Conservation (phyloP, 2,888 invertebrate species). For the Desoria tigrina region DNA sequence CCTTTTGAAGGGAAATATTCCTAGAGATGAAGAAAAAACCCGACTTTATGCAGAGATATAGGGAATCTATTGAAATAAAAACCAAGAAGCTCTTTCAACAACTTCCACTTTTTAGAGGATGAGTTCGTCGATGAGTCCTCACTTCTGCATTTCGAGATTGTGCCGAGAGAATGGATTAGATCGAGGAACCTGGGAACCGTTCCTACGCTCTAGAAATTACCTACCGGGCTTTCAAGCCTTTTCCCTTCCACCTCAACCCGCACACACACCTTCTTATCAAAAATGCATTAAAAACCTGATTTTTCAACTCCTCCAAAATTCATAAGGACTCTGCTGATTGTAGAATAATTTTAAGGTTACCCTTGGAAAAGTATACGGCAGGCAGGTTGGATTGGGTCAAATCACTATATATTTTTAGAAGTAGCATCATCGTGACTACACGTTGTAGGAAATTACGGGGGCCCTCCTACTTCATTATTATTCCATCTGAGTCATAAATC, state of each 20-base stretch:
- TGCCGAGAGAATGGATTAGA: neutral
- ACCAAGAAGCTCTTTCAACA: too few species aligned
- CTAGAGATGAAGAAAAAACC: neutral
- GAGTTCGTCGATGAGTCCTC: too few species aligned
- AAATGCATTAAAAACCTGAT: too few species aligned
- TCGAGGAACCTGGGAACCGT: neutral
- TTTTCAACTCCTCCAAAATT: too few species aligned
- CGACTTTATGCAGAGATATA: neutral
- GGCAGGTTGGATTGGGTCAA: neutral
- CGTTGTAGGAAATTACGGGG: neutral
- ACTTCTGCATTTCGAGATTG: too few species aligned
- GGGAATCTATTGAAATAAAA: neutral
- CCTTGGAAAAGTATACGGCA: too few species aligned
- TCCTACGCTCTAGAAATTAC: neutral
- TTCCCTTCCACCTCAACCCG: too few species aligned
- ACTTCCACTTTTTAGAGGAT: too few species aligned
- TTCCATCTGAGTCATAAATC: constrained; percentile 16
- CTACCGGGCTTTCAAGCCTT: constrained; percentile 5
- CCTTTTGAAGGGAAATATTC: constrained; percentile 1
- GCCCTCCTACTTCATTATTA: constrained; percentile 9
- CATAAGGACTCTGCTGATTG: too few species aligned
- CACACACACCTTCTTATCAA: neutral
- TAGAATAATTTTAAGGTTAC: too few species aligned
- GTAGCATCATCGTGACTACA: neutral
- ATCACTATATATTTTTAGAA: neutral